These are phyloP conservation scores for Sialia sialis DNA, from an alignment of 2,113 vertebrate species.

Conservation along the genomic window DNA sequence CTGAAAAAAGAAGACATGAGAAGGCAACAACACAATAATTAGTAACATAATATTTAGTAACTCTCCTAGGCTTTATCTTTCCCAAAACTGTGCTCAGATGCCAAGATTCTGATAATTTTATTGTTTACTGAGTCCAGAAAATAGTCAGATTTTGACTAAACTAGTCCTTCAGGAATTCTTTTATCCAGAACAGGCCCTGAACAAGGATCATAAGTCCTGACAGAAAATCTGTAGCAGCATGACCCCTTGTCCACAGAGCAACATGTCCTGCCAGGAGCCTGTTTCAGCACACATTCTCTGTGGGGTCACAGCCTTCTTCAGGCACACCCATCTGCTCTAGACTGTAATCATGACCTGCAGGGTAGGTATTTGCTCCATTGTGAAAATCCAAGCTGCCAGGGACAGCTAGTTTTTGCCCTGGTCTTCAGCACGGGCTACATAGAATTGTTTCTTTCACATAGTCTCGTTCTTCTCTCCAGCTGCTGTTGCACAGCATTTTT, in stretches of 20 bases:
- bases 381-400: background rate
- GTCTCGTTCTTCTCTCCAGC: rapidly evolving
- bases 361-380: background rate
- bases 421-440: rapidly evolving
- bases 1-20: background rate
- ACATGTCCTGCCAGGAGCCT: background rate
- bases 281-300: background rate
- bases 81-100: background rate
- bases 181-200: rapidly evolving
- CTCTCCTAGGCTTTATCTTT: background rate
- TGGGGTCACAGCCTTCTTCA: background rate
- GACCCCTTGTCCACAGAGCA: background rate
- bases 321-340: background rate
- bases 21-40: background rate
- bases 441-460: background rate
- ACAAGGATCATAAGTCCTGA: background rate
- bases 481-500: background rate
- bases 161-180: background rate
- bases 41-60: background rate
- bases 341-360: background rate
- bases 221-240: background rate
- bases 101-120: background rate
- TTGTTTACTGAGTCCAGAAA: background rate
- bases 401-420: background rate
- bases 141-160: background rate